Percentiles rank a stretch among this genome's conserved stretches.
Conservation (phyloP, 2,113 vertebrate species). For the Chloroceryle aenea region DNA sequence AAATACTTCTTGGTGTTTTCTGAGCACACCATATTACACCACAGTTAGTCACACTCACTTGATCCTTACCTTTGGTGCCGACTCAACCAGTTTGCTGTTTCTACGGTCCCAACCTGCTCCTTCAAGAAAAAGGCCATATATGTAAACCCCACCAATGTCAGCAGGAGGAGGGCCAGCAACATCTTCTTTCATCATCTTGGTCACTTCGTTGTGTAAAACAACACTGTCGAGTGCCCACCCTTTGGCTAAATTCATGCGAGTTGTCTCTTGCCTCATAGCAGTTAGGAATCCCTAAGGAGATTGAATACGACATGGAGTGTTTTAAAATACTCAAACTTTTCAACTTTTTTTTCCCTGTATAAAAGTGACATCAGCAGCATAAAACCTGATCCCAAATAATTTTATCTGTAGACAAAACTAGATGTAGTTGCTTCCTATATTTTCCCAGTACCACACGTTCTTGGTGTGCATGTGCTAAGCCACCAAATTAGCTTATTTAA, state of each 20-base stretch:
- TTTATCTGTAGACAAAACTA: neutral
- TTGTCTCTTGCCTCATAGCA: slow-evolving; percentile 86
- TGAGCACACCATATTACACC: neutral
- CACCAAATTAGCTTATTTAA: neutral
- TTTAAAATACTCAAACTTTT: neutral
- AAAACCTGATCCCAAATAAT: neutral
- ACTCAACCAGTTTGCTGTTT: slow-evolving; percentile 75
- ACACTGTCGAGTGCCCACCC: slow-evolving; percentile 86
- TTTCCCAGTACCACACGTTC: neutral
- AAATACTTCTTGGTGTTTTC: neutral
- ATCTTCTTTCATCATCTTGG: slow-evolving; percentile 85
- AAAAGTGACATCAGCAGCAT: neutral
- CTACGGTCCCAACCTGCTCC: slow-evolving; percentile 84
- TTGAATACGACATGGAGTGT: neutral
- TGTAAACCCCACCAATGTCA: slow-evolving; percentile 83
- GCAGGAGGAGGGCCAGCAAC: slow-evolving; percentile 77
- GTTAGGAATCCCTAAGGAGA: slow-evolving; percentile 82
- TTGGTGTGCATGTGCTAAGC: neutral
- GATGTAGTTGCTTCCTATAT: neutral
- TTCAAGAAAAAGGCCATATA: slow-evolving; percentile 83
- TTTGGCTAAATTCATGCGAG: slow-evolving; percentile 77
- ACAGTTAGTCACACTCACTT: neutral
- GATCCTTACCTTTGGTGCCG: slow-evolving; percentile 76
- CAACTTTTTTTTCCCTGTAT: neutral
- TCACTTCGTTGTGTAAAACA: slow-evolving; percentile 82